Percentiles rank a stretch among this genome's conserved stretches.
phyloP scores from a whole-genome alignment of 2,888 invertebrate species.

The Plebejus melissa region DNA sequence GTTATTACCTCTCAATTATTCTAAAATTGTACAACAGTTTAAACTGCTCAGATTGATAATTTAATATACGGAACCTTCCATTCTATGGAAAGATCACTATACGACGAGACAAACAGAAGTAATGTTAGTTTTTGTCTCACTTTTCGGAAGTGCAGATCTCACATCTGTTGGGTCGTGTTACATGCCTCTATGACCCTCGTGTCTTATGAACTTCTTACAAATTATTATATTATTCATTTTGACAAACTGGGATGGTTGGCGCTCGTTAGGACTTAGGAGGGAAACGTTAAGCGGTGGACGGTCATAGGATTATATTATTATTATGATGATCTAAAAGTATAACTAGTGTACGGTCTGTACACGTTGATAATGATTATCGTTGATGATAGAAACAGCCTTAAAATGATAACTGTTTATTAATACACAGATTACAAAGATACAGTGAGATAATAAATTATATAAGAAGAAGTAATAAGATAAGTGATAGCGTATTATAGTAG shows the following conservation, averaged over 20 bases:
- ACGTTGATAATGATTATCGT: too few relatives aligned
- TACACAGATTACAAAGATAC: too few relatives aligned
- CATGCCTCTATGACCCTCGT: slow-evolving; percentile 42
- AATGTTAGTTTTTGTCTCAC: slow-evolving; percentile 49
- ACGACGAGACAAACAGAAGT: slow-evolving; percentile 2
- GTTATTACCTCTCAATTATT: too few relatives aligned
- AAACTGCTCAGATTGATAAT: not conserved
- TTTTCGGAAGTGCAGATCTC: slow-evolving; percentile 72
- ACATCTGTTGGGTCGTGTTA: slow-evolving; percentile 66
- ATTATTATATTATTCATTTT: not conserved
- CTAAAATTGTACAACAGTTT: too few relatives aligned
- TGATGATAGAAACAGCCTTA: too few relatives aligned
- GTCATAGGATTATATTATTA: too few relatives aligned
- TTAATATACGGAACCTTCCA: not conserved
- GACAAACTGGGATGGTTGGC: not conserved
- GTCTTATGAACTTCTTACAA: slow-evolving; percentile 10
- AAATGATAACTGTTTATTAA: too few relatives aligned
- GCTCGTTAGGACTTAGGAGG: not conserved
- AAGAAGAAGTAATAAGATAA: too few relatives aligned
- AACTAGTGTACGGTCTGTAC: too few relatives aligned
- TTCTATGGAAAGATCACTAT: not conserved
- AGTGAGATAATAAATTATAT: too few relatives aligned
- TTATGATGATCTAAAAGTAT: too few relatives aligned
- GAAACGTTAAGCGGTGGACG: not conserved
- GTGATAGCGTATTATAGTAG: too few relatives aligned